Evolutionary conservation across 2,797 vertebrate species (phyloP).

Genomic region (Falco cherrug): DNA sequence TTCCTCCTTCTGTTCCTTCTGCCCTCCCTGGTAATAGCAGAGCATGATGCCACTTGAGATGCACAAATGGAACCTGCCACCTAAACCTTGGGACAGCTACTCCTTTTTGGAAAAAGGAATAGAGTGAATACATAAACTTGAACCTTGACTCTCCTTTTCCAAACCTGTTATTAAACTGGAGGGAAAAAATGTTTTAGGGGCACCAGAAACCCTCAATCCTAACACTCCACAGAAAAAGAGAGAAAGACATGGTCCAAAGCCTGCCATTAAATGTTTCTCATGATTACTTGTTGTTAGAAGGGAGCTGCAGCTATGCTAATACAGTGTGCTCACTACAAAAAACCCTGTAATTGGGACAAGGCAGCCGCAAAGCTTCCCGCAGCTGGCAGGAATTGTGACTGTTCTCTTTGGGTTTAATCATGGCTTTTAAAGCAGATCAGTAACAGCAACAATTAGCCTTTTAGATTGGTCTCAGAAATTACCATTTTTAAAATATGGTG

Average conservation of each 20-base stretch:
- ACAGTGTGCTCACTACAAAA: constrained; percentile 36
- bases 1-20: neutral
- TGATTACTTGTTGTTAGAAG: constrained; percentile 38
- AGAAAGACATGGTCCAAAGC: neutral
- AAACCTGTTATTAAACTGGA: neutral
- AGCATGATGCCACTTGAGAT: neutral
- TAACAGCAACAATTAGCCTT: constrained; percentile 64
- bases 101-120: neutral
- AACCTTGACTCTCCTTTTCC: neutral
- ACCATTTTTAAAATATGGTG: constrained; percentile 48
- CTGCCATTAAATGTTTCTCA: constrained; percentile 23
- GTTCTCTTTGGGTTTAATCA: constrained; percentile 48
- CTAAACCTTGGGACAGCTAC: neutral
- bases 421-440: constrained; percentile 59
- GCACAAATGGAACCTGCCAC: neutral
- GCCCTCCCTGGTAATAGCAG: neutral
- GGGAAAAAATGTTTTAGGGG: neutral
- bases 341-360: constrained; percentile 59
- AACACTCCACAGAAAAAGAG: neutral
- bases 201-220: neutral
- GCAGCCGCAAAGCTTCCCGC: constrained; percentile 35
- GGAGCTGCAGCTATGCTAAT: constrained; percentile 55
- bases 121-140: neutral
- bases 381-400: constrained; percentile 63
- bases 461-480: constrained; percentile 58